Evolutionary conservation across 2,888 invertebrate genomes (phyloP).

Genomic region (Campoplex capitator): DNA sequence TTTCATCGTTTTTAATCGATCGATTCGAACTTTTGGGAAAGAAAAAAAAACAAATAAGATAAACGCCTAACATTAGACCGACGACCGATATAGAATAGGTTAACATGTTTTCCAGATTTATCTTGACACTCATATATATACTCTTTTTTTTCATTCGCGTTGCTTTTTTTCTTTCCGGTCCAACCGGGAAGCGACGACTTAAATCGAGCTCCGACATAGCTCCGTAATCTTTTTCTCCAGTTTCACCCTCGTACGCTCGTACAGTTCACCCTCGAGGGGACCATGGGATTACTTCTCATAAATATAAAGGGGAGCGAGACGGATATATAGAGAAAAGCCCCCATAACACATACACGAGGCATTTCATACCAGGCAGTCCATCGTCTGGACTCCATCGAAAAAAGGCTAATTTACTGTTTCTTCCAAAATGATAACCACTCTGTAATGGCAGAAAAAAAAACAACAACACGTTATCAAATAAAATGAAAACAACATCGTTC

Average conservation of each 20-base stretch:
- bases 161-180: conserved; percentile 9
- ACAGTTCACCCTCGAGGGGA: conserved; percentile 24
- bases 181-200: conserved; percentile 37
- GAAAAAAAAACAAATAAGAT: background rate
- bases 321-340: conserved; percentile 18
- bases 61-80: background rate
- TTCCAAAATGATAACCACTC: background rate
- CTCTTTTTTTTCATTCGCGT: background rate
- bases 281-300: conserved; percentile 63
- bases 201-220: conserved; percentile 12
- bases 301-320: conserved; percentile 41
- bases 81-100: background rate
- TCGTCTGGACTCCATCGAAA: background rate
- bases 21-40: background rate
- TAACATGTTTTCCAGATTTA: background rate
- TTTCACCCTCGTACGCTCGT: conserved; percentile 11
- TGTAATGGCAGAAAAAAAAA: background rate
- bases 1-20: background rate
- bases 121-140: background rate
- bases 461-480: background rate
- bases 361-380: background rate
- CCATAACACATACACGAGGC: conserved; percentile 37
- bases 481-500: background rate
- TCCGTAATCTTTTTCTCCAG: conserved; percentile 28
- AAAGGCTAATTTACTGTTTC: background rate